phyloP scores from a whole-genome alignment of 2,113 vertebrate genomes.

The Cettia cetti region DNA sequence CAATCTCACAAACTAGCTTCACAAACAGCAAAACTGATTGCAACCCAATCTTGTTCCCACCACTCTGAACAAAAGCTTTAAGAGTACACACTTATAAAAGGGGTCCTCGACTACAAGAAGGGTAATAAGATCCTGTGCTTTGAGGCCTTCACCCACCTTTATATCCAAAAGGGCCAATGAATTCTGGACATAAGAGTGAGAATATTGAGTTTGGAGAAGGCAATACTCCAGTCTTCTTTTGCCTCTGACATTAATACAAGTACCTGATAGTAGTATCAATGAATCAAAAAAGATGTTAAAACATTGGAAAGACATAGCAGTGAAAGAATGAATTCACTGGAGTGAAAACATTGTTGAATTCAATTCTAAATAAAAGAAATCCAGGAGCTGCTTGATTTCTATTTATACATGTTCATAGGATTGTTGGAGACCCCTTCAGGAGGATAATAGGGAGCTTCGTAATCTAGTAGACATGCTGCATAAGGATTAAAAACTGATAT shows the following conservation, averaged over 20 bases:
- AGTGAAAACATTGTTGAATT: background rate
- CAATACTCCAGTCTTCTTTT: background rate
- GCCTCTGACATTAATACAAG: background rate
- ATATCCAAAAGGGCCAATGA: background rate
- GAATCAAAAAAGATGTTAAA: background rate
- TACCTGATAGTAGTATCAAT: background rate
- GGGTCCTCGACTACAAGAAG: background rate
- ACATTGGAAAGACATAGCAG: background rate
- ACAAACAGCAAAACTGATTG: background rate
- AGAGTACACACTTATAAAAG: fast-evolving
- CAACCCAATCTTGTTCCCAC: background rate
- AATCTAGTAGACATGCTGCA: background rate
- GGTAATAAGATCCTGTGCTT: background rate
- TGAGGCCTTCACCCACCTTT: background rate
- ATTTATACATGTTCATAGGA: background rate
- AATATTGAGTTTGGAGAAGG: background rate
- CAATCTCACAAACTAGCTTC: background rate
- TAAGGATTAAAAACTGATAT: background rate
- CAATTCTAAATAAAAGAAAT: background rate
- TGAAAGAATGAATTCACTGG: background rate
- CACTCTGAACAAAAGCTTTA: background rate
- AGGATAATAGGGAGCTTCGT: background rate
- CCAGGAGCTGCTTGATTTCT: background rate
- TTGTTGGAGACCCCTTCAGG: background rate
- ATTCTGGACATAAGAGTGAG: background rate